Conservation (phyloP, 2,797 vertebrate species). For the Crocodylus rhombifer region DNA sequence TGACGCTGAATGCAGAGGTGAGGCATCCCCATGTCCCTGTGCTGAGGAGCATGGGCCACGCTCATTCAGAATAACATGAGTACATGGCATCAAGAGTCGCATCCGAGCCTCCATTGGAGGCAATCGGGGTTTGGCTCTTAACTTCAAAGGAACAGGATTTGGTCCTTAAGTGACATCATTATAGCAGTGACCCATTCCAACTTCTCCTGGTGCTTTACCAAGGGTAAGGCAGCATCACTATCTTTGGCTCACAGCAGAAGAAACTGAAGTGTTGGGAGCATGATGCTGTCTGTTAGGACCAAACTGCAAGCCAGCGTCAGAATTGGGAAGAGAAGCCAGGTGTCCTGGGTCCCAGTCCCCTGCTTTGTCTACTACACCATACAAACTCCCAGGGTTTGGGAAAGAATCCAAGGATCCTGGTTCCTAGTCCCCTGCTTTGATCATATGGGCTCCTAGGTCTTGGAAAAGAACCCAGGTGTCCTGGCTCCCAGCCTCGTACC, state of each 20-base stretch:
- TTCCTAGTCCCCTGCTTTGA: not conserved
- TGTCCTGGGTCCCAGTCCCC: not conserved
- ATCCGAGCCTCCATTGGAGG: not conserved
- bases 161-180: not conserved
- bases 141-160: not conserved
- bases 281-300: not conserved
- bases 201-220: not conserved
- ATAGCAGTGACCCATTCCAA: not conserved
- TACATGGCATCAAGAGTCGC: no score
- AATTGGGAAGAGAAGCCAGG: not conserved
- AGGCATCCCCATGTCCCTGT: not conserved
- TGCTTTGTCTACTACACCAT: not conserved
- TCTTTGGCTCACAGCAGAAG: not conserved
- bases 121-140: not conserved
- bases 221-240: not conserved
- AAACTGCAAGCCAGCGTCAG: not conserved
- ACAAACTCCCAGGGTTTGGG: not conserved
- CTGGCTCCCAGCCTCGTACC: not conserved
- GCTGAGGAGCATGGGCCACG: not conserved
- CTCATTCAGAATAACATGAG: not conserved
- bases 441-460: not conserved
- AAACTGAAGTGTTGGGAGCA: not conserved
- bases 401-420: no score
- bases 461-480: not conserved
- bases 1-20: slow-evolving; percentile 90